Percentiles rank a stretch among this genome's conserved stretches.
Evolutionary conservation across 2,888 invertebrate species (phyloP).

Genomic region (Lycocerus yunnanus): DNA sequence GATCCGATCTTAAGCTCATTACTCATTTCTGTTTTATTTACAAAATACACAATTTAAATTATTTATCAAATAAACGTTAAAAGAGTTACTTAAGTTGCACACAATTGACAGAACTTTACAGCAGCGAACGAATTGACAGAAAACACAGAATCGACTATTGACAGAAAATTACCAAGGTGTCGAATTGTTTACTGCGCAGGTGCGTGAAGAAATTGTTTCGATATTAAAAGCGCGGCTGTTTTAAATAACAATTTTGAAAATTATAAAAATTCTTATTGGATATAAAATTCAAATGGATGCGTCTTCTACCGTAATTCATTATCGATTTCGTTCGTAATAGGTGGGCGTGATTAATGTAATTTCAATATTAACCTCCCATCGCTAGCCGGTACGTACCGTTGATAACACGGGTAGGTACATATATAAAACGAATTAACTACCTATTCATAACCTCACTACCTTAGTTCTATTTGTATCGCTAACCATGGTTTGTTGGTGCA

Average conservation of each 20-base stretch:
- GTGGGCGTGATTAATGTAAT: background rate
- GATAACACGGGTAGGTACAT: background rate
- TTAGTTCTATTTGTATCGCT: background rate
- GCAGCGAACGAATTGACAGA: too few relatives aligned
- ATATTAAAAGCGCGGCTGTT: background rate
- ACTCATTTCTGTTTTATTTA: background rate
- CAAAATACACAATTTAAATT: background rate
- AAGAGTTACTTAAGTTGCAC: background rate
- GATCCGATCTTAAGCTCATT: background rate
- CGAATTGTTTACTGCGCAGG: background rate
- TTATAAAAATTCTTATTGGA: background rate
- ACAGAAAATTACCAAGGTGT: background rate
- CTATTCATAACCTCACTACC: background rate
- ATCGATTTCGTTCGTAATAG: background rate
- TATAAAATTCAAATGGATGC: background rate
- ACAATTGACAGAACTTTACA: background rate
- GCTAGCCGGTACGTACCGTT: background rate
- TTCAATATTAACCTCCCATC: background rate
- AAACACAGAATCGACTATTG: too few relatives aligned
- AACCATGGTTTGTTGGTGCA: background rate
- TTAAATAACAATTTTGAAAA: background rate
- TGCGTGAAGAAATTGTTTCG: background rate
- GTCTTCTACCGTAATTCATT: background rate
- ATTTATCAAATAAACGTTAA: background rate
- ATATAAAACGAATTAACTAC: background rate